Evolutionary conservation across 2,113 vertebrate genomes (phyloP).

Genomic region (Bubo bubo): DNA sequence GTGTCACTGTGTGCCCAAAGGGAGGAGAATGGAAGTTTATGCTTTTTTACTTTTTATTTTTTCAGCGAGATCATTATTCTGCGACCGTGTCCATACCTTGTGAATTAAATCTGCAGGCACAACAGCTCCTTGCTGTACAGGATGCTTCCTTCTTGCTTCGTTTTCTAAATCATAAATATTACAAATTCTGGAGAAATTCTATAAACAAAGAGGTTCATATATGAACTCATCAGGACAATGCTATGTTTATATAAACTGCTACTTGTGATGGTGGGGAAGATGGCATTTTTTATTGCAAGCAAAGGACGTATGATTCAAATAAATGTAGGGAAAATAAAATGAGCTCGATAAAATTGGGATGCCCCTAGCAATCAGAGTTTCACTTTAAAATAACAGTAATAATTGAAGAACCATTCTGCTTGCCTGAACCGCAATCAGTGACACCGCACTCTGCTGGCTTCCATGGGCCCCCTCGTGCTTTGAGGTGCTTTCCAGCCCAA

Average conservation of each 20-base stretch:
- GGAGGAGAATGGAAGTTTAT: background rate
- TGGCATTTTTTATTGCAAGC: constrained; percentile 18
- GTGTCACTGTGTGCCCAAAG: background rate
- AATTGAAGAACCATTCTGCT: background rate
- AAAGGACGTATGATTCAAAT: constrained; percentile 45
- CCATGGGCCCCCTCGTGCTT: background rate
- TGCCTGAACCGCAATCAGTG: background rate
- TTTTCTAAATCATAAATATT: constrained; percentile 15
- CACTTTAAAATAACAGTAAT: constrained; percentile 13
- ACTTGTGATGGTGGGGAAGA: background rate
- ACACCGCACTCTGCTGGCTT: background rate
- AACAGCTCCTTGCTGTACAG: background rate
- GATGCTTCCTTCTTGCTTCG: background rate
- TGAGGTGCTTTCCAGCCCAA: background rate
- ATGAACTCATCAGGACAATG: constrained; percentile 38
- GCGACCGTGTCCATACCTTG: background rate
- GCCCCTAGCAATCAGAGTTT: constrained; percentile 26
- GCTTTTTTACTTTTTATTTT: background rate
- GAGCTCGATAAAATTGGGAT: constrained; percentile 4
- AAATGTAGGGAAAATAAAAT: constrained; percentile 34
- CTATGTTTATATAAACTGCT: constrained; percentile 16
- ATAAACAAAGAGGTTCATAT: background rate
- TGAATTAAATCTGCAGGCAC: background rate
- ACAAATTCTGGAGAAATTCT: background rate
- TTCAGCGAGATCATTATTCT: background rate